Percentiles rank a stretch among this genome's conserved stretches.
Evolutionary conservation across 2,888 invertebrate genomes (phyloP).

Genomic region (Oxytorus armatus): DNA sequence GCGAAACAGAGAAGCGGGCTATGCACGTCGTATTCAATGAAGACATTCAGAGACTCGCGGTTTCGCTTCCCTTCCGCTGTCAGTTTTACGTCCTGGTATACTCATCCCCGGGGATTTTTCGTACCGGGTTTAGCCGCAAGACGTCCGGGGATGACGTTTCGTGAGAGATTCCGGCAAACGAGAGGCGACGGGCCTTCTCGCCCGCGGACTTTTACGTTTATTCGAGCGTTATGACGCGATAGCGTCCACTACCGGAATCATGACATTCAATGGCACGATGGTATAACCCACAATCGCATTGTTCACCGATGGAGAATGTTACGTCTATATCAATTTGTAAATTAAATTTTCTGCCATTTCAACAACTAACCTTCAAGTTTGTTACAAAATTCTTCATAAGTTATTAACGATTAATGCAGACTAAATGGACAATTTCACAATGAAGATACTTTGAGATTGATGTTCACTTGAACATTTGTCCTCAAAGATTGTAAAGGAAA

Average conservation of each 20-base stretch:
- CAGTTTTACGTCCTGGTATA: slow-evolving; percentile 81
- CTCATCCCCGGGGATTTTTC: slow-evolving; percentile 79
- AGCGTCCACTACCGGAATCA: slow-evolving; percentile 34
- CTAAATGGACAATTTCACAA: no score
- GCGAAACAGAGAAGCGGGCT: slow-evolving; percentile 63
- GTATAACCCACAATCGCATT: slow-evolving; percentile 1
- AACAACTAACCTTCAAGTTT: no score
- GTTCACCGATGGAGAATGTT: background rate
- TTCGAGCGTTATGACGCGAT: slow-evolving; percentile 60
- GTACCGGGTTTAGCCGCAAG: slow-evolving; percentile 65
- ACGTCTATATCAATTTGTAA: background rate
- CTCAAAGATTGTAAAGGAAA: no score
- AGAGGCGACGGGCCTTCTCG: slow-evolving; percentile 73
- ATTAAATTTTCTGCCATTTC: no score
- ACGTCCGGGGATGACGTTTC: slow-evolving; percentile 70
- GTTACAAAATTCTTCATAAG: no score
- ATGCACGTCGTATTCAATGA: slow-evolving; percentile 81
- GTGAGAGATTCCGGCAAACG: slow-evolving; percentile 71
- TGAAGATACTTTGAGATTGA: no score
- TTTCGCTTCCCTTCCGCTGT: slow-evolving; percentile 79
- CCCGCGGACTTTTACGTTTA: slow-evolving; percentile 52
- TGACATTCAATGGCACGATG: slow-evolving; percentile 38
- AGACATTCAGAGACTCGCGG: slow-evolving; percentile 72
- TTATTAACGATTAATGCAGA: no score
- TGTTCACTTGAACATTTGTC: no score